Evolutionary conservation across 2,888 invertebrate genomes (phyloP).

Genomic region (Lasioglossum oenotherae): DNA sequence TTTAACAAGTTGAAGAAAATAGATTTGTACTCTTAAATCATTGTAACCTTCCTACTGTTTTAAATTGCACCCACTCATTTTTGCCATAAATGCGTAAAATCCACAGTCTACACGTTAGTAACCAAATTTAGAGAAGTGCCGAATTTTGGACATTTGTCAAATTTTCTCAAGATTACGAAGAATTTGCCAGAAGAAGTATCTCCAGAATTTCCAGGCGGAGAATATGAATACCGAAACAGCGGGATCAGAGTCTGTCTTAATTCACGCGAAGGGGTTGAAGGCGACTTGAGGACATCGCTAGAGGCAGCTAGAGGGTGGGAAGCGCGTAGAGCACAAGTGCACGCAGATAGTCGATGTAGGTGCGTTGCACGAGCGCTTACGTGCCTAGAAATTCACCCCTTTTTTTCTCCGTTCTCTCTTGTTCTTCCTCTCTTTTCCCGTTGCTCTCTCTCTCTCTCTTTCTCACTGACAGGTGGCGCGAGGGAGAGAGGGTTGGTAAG

Average conservation of each 20-base stretch:
- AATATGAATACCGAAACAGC: neutral
- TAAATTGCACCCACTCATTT: no score
- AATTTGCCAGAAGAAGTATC: neutral
- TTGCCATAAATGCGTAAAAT: no score
- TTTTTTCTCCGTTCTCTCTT: slow-evolving; percentile 58
- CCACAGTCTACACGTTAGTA: no score
- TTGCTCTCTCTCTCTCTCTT: slow-evolving; percentile 2
- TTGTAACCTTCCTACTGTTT: no score
- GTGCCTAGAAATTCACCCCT: slow-evolving; percentile 79
- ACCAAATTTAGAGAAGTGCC: no score
- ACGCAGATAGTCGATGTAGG: slow-evolving; percentile 65
- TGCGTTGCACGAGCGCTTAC: slow-evolving; percentile 72
- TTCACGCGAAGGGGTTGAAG: slow-evolving; percentile 12
- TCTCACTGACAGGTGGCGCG: slow-evolving; percentile 4
- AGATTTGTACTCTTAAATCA: no score
- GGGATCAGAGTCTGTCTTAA: neutral
- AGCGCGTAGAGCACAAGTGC: slow-evolving; percentile 70
- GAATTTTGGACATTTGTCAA: no score
- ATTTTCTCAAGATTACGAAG: no score
- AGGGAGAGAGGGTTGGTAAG: slow-evolving; percentile 29
- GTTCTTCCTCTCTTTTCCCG: neutral
- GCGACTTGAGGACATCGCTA: slow-evolving; percentile 47
- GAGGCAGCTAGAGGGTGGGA: slow-evolving; percentile 58
- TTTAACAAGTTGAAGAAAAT: no score
- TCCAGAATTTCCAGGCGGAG: neutral